Base-by-base conservation (phyloP, 2,888 invertebrate species). In the Limnephilus rhombicus region DNA sequence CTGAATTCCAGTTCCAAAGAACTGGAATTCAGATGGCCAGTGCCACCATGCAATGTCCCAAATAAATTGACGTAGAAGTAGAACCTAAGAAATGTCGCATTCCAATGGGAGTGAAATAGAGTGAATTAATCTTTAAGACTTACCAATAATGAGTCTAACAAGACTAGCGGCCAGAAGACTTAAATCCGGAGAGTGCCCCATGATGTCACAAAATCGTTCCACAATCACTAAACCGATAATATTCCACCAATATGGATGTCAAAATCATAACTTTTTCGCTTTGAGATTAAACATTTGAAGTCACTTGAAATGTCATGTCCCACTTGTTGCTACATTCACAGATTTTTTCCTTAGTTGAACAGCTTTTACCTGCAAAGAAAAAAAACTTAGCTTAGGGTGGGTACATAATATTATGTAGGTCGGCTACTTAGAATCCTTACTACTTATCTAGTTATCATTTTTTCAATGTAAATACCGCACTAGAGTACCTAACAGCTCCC, bases 141-240 rank as follows among this genome's bases (percentile, higher is more conserved):
- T 95, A 97, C 97, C 97, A 94, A 97, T 97, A 94, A 97, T 96
- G 94, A 97, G 96, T 95, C 97, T 96, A 94, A 97, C 96, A 93
- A 97, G 96, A 95, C 96, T 97, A 94, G 97, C 97, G 94, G 95
- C 96, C 94, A 97, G 95, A 95, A 96, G 96, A 95, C 97, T 96
- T 94, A 96, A 95, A 95, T 97, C 97, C 94, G 96, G 96, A 94
- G 96, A 95, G 95, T 96, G 96, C 96, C 96, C 97, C 97, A 97
- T 97, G 95, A 95, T 95, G 88, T 89, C 88, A 89, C 68, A 80
- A 89, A 89, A 80, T 89, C 80, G 80, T 45, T 80, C n/a, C 88
- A 80, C 80, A 41, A 80, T n/a, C 80, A n/a, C 80, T 31, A 37
- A 80, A 24, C 88, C 88, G 9, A 29, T 34, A 41, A 80, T 89